Percentiles rank a stretch among this genome's conserved stretches.
phyloP scores from a whole-genome alignment of 2,113 vertebrate genomes.

The Gulo gulo region DNA sequence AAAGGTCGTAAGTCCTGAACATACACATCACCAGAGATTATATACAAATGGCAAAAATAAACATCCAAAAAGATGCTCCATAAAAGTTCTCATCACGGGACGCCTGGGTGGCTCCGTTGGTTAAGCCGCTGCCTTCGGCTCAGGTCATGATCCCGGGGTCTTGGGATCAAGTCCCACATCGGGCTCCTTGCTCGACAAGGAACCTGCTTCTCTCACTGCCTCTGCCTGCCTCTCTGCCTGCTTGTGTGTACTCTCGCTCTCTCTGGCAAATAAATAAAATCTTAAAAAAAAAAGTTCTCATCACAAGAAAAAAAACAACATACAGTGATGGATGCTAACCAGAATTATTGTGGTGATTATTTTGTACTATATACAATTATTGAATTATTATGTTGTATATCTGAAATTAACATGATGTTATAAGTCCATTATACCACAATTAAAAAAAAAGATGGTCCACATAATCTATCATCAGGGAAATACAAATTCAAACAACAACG shows the following conservation, averaged over 20 bases:
- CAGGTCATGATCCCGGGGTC: too few relatives aligned
- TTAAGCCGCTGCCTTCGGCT: too few relatives aligned
- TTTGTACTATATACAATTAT: not conserved
- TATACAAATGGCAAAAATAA: not conserved
- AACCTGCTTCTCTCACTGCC: too few relatives aligned
- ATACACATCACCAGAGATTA: not conserved
- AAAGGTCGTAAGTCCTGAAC: not conserved
- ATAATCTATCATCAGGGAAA: not conserved
- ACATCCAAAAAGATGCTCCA: not conserved
- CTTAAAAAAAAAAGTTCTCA: not conserved
- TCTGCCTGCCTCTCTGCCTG: too few relatives aligned
- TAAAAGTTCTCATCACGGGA: too few relatives aligned
- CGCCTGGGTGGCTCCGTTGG: too few relatives aligned
- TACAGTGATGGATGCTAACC: not conserved
- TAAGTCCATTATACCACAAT: not conserved
- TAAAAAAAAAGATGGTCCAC: not conserved
- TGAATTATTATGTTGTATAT: not conserved
- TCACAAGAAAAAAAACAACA: not conserved
- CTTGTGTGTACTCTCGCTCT: too few relatives aligned
- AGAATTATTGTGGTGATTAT: not conserved
- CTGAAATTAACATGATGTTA: not conserved
- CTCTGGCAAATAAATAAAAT: too few relatives aligned
- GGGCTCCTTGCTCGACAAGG: too few relatives aligned
- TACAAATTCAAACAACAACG: not conserved
- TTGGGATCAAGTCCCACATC: too few relatives aligned